Base-by-base conservation (phyloP, 2,888 invertebrate species). In the Phlogophora meticulosa region DNA sequence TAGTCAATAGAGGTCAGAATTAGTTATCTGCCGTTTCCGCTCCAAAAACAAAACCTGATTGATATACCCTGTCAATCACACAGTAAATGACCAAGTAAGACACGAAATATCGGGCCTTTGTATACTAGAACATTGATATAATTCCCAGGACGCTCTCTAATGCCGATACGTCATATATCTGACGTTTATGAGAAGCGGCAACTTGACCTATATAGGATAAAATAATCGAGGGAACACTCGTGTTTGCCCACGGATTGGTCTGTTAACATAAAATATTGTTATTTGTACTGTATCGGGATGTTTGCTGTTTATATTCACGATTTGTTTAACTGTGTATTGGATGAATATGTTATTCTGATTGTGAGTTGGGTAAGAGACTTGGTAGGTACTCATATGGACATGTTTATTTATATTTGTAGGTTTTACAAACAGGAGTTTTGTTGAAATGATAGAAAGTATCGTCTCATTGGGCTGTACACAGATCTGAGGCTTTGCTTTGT, bases 121-220 rank as follows among this genome's bases (percentile, higher is more conserved):
- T 57, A 53, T 48, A 20, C 9, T 56, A 46, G 45, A 55, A 57
- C 34, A 64, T 45, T 42, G 36, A 59, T 65, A 57, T 49, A 46
- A 74, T 60, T 66, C 72, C 57, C 70, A n/a, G 20, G 55, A n/a
- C 43, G 24, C 36, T 28, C 9, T 51, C 36, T 38, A 42, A 57
- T 46, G 22, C 55, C 48, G 38, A 77, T 72, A 60, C 36, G 36
- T 72, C 66, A 62, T 66, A 32, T 7, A 45, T 52, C 43, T 51
- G 76, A 67, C 77, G 32, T 62, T 48, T 60, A 74, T 74, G 71
- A 57, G 76, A 70, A 61, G 20, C n/a, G 56, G n/a, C 64, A 42
- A 52, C n/a, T 77, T 66, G 75, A 76, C 72, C 72, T 55, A 67
- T 40, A 53, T 63, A 48, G 42, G 53, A 61, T 62, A 77, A n/a